Evolutionary conservation across 2,797 vertebrate species (phyloP).

Genomic region (Cynopterus sphinx): DNA sequence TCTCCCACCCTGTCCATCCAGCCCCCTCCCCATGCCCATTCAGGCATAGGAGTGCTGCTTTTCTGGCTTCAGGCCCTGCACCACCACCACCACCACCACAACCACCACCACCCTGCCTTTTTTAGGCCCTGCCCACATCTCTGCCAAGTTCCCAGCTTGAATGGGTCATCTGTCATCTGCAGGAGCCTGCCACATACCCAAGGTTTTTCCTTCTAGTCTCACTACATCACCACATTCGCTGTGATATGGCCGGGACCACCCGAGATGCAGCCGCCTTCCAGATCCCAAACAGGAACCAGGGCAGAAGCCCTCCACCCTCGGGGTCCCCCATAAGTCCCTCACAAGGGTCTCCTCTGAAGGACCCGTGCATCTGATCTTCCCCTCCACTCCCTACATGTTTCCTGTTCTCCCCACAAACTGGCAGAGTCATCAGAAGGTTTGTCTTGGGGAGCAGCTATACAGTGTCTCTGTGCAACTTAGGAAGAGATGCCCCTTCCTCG

Average conservation of each 20-base stretch:
- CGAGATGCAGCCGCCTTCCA: neutral
- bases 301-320: neutral
- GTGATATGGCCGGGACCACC: neutral
- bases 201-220: neutral
- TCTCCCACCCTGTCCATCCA: fast-evolving
- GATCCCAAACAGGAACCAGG: neutral
- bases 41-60: neutral
- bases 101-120: neutral
- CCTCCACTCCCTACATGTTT: neutral
- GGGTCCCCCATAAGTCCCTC: fast-evolving
- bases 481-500: neutral
- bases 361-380: neutral
- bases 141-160: neutral
- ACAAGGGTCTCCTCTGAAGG: neutral
- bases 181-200: neutral
- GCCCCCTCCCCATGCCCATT: too few species aligned
- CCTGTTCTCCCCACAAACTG: neutral
- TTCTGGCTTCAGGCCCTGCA: neutral
- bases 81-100: too few species aligned
- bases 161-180: neutral
- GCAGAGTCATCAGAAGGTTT: neutral
- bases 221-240: fast-evolving
- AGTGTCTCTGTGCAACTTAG: neutral
- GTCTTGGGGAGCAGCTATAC: neutral
- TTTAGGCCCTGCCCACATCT: neutral